A percentile compares a stretch with the other conserved stretches of the same genome.
Evolutionary conservation across 2,797 vertebrate species (phyloP).

Genomic region (Melopsittacus undulatus): DNA sequence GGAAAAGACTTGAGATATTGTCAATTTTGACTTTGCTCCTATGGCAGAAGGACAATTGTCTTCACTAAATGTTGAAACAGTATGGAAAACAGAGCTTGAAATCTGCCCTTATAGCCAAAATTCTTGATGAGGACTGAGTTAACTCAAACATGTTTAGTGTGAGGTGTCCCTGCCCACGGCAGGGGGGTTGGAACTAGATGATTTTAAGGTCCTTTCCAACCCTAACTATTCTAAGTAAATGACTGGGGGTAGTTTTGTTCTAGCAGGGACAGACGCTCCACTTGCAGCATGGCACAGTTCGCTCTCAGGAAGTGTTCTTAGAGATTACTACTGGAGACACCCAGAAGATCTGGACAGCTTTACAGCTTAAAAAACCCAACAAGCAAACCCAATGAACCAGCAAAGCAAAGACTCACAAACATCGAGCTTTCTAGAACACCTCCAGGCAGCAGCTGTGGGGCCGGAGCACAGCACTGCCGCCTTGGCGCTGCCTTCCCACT

Average conservation of each 20-base stretch:
- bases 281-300: not conserved
- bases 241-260: not conserved
- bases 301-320: not conserved
- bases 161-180: no score
- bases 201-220: no score
- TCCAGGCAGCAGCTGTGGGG: not conserved
- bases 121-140: not conserved
- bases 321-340: not conserved
- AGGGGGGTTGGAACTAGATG: no score
- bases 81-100: not conserved
- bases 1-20: not conserved
- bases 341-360: not conserved
- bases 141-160: not conserved
- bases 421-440: not conserved
- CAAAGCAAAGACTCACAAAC: not conserved
- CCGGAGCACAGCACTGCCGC: not conserved
- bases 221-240: not conserved
- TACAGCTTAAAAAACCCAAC: not conserved
- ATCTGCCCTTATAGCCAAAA: not conserved
- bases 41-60: not conserved
- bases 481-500: not conserved
- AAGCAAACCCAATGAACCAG: not conserved
- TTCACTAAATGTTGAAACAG: not conserved
- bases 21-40: not conserved
- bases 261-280: not conserved